phyloP scores from a whole-genome alignment of 1,140 invertebrate genomes.

The Phymorhynchus buccinoides region DNA sequence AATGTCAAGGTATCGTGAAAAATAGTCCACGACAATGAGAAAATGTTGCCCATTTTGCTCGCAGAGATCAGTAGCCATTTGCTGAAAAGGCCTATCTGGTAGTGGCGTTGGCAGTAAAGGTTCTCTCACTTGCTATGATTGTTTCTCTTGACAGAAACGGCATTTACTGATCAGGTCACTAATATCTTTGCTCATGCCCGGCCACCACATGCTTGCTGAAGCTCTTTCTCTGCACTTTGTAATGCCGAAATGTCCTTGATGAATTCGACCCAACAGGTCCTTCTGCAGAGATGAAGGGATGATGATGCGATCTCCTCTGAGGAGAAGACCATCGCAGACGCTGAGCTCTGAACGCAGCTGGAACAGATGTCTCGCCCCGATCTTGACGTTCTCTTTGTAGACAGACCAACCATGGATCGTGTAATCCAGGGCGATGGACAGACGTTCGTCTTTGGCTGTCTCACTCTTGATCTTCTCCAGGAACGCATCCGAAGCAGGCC shows the following conservation, averaged over 20 bases:
- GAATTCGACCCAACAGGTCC: background rate
- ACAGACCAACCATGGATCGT: slow-evolving; percentile 22
- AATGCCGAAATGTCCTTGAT: background rate
- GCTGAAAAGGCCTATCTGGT: background rate
- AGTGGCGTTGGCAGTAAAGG: background rate
- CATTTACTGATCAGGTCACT: too few relatives aligned
- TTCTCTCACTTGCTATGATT: too few relatives aligned
- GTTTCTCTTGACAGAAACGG: too few relatives aligned
- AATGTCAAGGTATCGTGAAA: background rate
- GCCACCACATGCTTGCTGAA: background rate
- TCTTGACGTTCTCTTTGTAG: background rate
- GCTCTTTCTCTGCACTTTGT: background rate
- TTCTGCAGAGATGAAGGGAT: background rate
- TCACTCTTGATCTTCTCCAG: background rate
- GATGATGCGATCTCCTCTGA: background rate
- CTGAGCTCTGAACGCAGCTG: too few relatives aligned
- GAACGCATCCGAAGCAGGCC: background rate
- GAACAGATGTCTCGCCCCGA: background rate
- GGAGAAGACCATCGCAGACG: background rate
- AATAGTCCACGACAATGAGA: background rate
- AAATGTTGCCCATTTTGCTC: background rate
- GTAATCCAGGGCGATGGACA: slow-evolving; percentile 1
- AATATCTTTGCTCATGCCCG: background rate
- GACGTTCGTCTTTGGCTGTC: background rate
- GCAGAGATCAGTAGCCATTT: background rate